Percentiles rank a stretch among this genome's conserved stretches.
phyloP scores from a whole-genome alignment of 2,113 vertebrate species.

The Phyllostomus hastatus region DNA sequence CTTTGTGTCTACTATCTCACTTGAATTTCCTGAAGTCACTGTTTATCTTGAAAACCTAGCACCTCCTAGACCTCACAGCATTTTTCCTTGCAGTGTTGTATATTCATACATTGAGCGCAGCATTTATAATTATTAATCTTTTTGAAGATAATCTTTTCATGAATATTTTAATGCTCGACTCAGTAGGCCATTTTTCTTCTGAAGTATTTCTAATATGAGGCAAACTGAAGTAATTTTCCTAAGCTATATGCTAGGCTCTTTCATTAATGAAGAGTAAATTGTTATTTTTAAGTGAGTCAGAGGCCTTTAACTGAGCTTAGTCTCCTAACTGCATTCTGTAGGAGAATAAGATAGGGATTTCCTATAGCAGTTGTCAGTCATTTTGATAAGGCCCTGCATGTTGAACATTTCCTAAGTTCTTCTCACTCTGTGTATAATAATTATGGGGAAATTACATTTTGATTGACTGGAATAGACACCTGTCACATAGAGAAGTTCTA shows the following conservation, averaged over 20 bases:
- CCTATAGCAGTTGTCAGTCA: slow-evolving; percentile 56
- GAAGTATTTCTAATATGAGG: slow-evolving; percentile 61
- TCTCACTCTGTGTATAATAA: slow-evolving; percentile 55
- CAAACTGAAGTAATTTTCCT: slow-evolving; percentile 48
- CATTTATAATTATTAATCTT: slow-evolving; percentile 53
- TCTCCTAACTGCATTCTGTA: slow-evolving; percentile 8
- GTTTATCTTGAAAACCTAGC: slow-evolving; percentile 10
- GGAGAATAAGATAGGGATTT: slow-evolving; percentile 38
- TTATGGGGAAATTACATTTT: slow-evolving; percentile 62
- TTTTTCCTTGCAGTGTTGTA: background rate
- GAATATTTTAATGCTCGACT: slow-evolving; percentile 69
- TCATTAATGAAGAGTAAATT: slow-evolving; percentile 50
- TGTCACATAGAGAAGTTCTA: slow-evolving; percentile 52
- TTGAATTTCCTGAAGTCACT: slow-evolving; percentile 33
- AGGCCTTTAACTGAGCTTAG: slow-evolving; percentile 9
- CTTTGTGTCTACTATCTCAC: background rate
- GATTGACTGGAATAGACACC: slow-evolving; percentile 64
- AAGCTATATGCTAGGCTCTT: slow-evolving; percentile 22
- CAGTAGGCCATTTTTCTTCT: slow-evolving; percentile 63
- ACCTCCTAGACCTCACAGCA: background rate
- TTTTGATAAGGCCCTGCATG: slow-evolving; percentile 26
- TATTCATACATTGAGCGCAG: background rate
- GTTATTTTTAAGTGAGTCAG: slow-evolving; percentile 51
- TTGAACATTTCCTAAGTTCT: slow-evolving; percentile 67
- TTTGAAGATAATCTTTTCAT: slow-evolving; percentile 72